Conservation (phyloP, 1,140 invertebrate species). For the Callitettix versicolor region DNA sequence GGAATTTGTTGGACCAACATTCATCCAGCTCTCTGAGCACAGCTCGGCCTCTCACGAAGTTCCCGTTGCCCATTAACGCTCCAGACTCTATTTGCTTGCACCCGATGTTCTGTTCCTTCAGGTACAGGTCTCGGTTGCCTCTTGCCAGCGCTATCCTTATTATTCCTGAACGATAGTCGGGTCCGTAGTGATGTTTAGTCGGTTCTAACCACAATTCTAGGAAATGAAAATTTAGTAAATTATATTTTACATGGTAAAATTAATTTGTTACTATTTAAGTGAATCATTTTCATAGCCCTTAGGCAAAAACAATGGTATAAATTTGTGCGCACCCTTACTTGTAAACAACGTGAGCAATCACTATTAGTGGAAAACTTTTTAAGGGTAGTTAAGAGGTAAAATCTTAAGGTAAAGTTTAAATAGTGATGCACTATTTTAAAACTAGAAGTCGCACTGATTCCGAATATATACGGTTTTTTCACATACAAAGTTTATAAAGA, state of each 20-base stretch:
- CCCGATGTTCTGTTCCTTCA: slow-evolving; percentile 14
- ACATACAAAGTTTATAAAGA: no score
- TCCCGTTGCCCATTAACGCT: slow-evolving; percentile 16
- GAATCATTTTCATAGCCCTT: no score
- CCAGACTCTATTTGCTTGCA: slow-evolving; percentile 15
- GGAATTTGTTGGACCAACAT: slow-evolving; percentile 46
- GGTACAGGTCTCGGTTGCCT: slow-evolving; percentile 19
- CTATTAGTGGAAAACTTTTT: no score
- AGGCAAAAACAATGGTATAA: no score
- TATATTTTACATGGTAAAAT: no score
- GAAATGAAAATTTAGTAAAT: slow-evolving; percentile 1
- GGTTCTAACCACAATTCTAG: slow-evolving; percentile 24
- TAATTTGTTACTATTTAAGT: not conserved
- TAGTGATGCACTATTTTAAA: no score
- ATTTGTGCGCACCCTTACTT: no score
- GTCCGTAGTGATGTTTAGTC: slow-evolving; percentile 19
- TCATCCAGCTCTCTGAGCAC: not conserved
- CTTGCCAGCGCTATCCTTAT: slow-evolving; percentile 17
- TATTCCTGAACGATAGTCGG: slow-evolving; percentile 19
- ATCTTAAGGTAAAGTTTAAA: no score
- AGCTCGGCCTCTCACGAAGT: slow-evolving; percentile 11
- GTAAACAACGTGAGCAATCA: no score
- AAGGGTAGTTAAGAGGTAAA: no score
- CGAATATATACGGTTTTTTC: no score
- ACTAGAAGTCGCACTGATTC: no score